Evolutionary conservation across 35 echinoderm and acorn worm genomes (phyloP).

Genomic region (Stichopus chloronotus): DNA sequence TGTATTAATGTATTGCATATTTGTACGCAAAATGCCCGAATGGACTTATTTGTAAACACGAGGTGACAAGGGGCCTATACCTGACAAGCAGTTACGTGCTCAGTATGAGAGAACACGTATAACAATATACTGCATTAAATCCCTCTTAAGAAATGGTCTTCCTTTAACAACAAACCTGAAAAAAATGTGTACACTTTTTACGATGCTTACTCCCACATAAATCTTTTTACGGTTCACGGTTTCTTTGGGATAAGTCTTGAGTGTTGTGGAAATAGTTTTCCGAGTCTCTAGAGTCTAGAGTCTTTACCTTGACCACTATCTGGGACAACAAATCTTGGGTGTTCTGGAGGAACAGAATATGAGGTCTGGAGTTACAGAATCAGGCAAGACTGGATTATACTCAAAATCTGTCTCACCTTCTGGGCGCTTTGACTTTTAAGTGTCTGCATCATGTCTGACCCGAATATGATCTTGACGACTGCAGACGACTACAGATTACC

Average conservation of each 20-base stretch:
- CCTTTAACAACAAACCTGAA: too few species aligned
- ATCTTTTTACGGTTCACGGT: too few species aligned
- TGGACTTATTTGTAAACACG: too few species aligned
- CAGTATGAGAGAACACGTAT: too few species aligned
- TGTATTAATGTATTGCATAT: too few species aligned
- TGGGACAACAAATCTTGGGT: not conserved
- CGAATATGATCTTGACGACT: constrained; percentile 18
- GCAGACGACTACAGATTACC: not conserved
- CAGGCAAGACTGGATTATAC: not conserved
- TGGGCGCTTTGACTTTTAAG: not conserved
- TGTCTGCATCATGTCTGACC: not conserved
- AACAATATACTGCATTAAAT: too few species aligned
- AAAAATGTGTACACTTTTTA: too few species aligned
- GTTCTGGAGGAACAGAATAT: not conserved
- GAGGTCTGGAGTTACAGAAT: not conserved
- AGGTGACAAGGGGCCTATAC: too few species aligned
- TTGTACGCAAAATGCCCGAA: too few species aligned
- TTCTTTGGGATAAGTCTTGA: not conserved
- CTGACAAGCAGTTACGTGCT: too few species aligned
- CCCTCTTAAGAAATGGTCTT: too few species aligned
- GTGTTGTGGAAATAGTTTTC: not conserved
- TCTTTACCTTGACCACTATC: not conserved
- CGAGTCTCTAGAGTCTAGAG: not conserved
- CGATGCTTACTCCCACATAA: too few species aligned
- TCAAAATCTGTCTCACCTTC: not conserved